phyloP scores from a whole-genome alignment of 2,797 vertebrate genomes.

The Acanthurus tractus region DNA sequence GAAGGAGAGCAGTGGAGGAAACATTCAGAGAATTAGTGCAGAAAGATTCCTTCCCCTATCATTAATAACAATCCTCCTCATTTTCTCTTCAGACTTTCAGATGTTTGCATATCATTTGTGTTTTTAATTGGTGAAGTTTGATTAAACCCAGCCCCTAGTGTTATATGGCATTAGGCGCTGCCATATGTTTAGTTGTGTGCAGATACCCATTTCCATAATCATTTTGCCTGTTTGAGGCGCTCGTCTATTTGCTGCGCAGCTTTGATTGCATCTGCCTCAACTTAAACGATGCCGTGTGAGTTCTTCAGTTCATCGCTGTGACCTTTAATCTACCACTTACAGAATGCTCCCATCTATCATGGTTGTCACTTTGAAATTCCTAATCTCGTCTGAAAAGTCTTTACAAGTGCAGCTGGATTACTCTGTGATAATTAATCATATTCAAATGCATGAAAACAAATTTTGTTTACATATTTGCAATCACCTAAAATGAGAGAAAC shows the following conservation, averaged over 20 bases:
- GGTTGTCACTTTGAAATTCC: conserved; percentile 89
- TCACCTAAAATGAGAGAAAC: conserved; percentile 82
- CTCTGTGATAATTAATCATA: conserved; percentile 89
- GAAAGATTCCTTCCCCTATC: conserved; percentile 78
- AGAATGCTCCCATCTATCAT: conserved; percentile 87
- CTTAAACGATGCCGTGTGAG: conserved; percentile 81
- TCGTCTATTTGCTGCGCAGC: conserved; percentile 65
- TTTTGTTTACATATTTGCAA: conserved; percentile 88
- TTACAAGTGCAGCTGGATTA: conserved; percentile 87
- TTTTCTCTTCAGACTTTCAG: conserved; percentile 84
- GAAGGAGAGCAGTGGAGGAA: conserved; percentile 64
- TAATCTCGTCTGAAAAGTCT: conserved; percentile 90
- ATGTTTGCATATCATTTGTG: conserved; percentile 88
- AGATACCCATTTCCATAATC: conserved; percentile 87
- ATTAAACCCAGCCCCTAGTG: conserved; percentile 89
- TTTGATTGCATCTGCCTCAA: conserved; percentile 87
- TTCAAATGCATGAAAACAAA: conserved; percentile 88
- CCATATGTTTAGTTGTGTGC: conserved; percentile 84
- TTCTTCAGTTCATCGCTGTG: conserved; percentile 80
- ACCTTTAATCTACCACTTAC: conserved; percentile 88
- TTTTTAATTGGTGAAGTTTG: conserved; percentile 89
- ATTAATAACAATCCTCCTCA: conserved; percentile 83
- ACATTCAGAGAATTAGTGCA: conserved; percentile 76
- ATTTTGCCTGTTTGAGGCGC: conserved; percentile 81
- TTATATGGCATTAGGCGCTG: conserved; percentile 85